Base-by-base conservation (phyloP, 1,140 invertebrate genomes). In the Drosophila elegans region DNA sequence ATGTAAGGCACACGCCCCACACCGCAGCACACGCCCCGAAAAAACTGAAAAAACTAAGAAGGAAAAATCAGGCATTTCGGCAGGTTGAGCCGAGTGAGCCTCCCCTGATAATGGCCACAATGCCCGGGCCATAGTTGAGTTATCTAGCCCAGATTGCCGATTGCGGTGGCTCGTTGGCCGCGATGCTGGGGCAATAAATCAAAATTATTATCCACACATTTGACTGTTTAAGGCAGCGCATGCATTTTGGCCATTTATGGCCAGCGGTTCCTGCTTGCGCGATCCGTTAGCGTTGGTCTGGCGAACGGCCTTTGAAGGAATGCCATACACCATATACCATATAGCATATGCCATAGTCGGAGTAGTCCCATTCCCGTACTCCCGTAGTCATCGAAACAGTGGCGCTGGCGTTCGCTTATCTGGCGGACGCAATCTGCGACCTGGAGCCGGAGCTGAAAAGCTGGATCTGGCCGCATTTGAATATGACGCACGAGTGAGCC, bases 121-220 rank as follows among this genome's bases (percentile, higher is more conserved):
- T 60, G 32, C 39, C 42, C 44, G 60, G 32, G 41, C 29, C 46
- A 27, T 45, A 52, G 64, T 82, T 83, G 79, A 86, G 82, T 66
- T 86, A 86, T 86, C 82, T 88, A 52, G 80, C 83, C 60, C 51
- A 86, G 79, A 79, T 88, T 81, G 74, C 64, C 69, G 52, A 44
- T 76, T 36, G 54, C 67, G 25, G 54, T 57, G 55, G 56, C 38
- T 74, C 7, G 61, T 57, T 61, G 67, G 54, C 51, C 59, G 69
- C 39, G 46, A 63, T 54, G 68, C 82, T 62, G 61, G 59, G 63
- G 75, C 84, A 86, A 86, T 86, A 86, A 86, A 86, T 86, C 83
- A 86, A 86, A 88, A 86, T 86, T 86, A 86, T 86, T 86, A 86
- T 86, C 83, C 83, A 69, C 84, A 80, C 83, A 83, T 86, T 86